Percentiles rank a stretch among this genome's conserved stretches.
Conservation (phyloP, 2,888 invertebrate genomes). For the Dichetophora obliterata region DNA sequence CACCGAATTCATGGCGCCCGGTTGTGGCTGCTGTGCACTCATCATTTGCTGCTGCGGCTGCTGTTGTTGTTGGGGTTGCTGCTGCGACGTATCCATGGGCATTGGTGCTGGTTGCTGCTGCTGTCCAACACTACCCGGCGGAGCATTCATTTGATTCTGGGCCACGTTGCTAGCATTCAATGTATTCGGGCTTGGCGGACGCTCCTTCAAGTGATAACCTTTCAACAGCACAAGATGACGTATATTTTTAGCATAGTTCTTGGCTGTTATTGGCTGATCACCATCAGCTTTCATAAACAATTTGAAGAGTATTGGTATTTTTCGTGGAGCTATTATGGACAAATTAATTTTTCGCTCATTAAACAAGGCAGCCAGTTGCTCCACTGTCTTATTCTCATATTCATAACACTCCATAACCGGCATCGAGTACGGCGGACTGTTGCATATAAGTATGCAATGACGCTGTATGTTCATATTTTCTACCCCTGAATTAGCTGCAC, state of each 20-base stretch:
- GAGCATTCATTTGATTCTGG: slow-evolving; percentile 57
- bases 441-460: slow-evolving; percentile 79
- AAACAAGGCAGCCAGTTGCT: slow-evolving; percentile 84
- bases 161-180: slow-evolving; percentile 53
- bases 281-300: slow-evolving; percentile 93
- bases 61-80: slow-evolving; percentile 54
- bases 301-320: slow-evolving; percentile 87
- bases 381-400: slow-evolving; percentile 83
- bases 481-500: slow-evolving; percentile 64
- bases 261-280: slow-evolving; percentile 83
- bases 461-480: slow-evolving; percentile 66
- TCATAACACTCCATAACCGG: slow-evolving; percentile 82
- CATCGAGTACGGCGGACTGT: slow-evolving; percentile 91
- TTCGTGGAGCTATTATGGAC: slow-evolving; percentile 90
- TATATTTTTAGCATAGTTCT: slow-evolving; percentile 93
- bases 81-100: slow-evolving; percentile 39
- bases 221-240: slow-evolving; percentile 83
- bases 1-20: slow-evolving; percentile 45
- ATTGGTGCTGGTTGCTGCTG: slow-evolving; percentile 47
- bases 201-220: slow-evolving; percentile 79
- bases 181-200: slow-evolving; percentile 75
- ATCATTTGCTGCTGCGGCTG: slow-evolving; percentile 51
- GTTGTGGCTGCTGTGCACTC: slow-evolving; percentile 43
- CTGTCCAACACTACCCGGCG: slow-evolving; percentile 45
- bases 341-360: slow-evolving; percentile 87